Evolutionary conservation across 2,888 invertebrate genomes (phyloP), one percentile per base, ranked within the genome.

Genomic region (Trachelus iudaicus): DNA sequence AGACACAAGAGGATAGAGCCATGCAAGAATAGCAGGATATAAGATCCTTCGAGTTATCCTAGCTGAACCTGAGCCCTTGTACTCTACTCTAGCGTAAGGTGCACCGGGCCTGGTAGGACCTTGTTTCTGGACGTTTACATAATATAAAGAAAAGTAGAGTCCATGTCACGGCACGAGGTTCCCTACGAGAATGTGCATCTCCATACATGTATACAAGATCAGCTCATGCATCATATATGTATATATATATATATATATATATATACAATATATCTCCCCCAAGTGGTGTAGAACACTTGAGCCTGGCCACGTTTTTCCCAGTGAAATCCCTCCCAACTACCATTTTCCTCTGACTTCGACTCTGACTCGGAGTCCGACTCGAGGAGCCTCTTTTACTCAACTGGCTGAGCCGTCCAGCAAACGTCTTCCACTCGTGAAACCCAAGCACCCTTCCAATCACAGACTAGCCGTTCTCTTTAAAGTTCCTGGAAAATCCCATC

Each of bases 271-370:
- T 82, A 81, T 85, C 83, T 80, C 82, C 80, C 78, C 75, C 77
- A 81, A 85, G 81, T 84, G 81, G 78, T 78, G 80, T 81, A 56
- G 56, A 23, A 56, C 81, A 82, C 82, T 86, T 73, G 76, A 81
- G 77, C 77, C 77, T 73, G 78, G 75, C 80, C 82, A 80, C 80
- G 81, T 81, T 83, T 75, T 81, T 81, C 78, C 79, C 80, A 68
- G 76, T 77, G 71, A 79, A 81, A 81, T 81, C 80, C 77, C 79
- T 80, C 80, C 80, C 78, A 77, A 73, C 82, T 75, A 31, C 75
- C 71, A 76, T 81, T 82, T 33, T 9, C 81, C 71, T 15, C 76
- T 69, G 71, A 77, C 73, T 69, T 69, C 34, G 40, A 71, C 73
- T 37, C 35, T 0, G 33, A 40, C 75, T 33, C 73, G 34, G 13